These are phyloP conservation scores for Proteles cristata DNA, from an alignment of 2,113 vertebrate species.

Conservation along the genomic window DNA sequence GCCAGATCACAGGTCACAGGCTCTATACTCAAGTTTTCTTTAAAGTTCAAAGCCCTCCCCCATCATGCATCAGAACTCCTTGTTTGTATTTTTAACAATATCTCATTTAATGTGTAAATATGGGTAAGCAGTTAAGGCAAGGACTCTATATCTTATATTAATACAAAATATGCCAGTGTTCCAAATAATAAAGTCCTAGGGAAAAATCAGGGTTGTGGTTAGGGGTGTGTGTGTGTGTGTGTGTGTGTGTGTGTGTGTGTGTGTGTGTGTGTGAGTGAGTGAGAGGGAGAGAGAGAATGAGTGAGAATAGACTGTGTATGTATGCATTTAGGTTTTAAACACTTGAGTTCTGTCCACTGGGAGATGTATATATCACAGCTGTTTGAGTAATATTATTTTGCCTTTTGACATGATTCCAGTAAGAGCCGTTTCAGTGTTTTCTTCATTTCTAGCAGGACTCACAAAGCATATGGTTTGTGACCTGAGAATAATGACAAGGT, in stretches of 20 bases:
- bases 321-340: conserved; percentile 39
- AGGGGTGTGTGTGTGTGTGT: background rate
- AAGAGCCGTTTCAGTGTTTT: conserved; percentile 35
- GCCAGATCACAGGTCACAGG: background rate
- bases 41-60: background rate
- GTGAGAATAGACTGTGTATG: background rate
- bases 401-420: conserved; percentile 16
- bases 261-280: background rate
- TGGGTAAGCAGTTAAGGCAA: background rate
- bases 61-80: background rate
- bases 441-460: background rate
- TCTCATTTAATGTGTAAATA: conserved; percentile 13
- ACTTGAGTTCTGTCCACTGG: background rate
- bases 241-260: background rate
- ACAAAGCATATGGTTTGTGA: conserved; percentile 32
- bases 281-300: background rate
- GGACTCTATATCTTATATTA: background rate
- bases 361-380: background rate
- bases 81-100: conserved; percentile 29
- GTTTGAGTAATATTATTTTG: conserved; percentile 18
- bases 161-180: background rate
- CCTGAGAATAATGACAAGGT: background rate
- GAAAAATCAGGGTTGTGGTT: background rate
- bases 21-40: conserved; percentile 21
- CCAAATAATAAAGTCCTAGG: conserved; percentile 18